These are phyloP conservation scores for Alligator sinensis DNA, from an alignment of 2,113 vertebrate species.

Conservation along the genomic window DNA sequence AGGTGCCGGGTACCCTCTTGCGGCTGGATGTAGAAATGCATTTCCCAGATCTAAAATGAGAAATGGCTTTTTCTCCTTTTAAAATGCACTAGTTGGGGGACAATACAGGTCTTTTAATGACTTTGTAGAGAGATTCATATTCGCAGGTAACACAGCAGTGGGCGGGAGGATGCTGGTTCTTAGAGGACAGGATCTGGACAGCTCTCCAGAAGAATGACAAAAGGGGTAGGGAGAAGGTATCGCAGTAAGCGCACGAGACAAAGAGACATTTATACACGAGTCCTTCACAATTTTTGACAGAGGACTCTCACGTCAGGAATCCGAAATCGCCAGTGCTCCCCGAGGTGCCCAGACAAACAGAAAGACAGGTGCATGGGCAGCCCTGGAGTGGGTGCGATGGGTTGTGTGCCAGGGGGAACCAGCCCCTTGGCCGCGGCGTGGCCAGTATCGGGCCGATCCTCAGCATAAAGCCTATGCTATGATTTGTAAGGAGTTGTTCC, in stretches of 20 bases:
- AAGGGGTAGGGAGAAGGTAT: too few relatives aligned
- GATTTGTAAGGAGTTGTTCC: not conserved
- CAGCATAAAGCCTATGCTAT: too few relatives aligned
- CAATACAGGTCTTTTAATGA: not conserved
- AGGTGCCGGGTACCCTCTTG: conserved; percentile 72
- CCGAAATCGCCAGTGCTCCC: not conserved
- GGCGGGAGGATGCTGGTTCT: not conserved
- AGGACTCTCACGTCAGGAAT: not conserved
- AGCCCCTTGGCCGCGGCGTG: not conserved
- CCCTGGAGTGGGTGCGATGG: not conserved
- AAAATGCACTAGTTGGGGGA: accelerated
- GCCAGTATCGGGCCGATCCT: not conserved
- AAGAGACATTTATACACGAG: not conserved
- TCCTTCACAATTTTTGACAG: not conserved
- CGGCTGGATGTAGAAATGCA: not conserved
- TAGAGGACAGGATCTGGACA: not conserved
- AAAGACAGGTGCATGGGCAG: not conserved
- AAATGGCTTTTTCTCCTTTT: accelerated
- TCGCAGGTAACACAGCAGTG: not conserved
- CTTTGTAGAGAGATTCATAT: accelerated
- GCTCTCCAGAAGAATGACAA: not conserved
- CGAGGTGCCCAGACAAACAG: not conserved
- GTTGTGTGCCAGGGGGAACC: not conserved
- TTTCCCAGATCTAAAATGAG: accelerated
- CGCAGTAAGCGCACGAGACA: not conserved